Evolutionary conservation across 2,888 invertebrate species (phyloP).

Genomic region (Gymnocheta viridis): DNA sequence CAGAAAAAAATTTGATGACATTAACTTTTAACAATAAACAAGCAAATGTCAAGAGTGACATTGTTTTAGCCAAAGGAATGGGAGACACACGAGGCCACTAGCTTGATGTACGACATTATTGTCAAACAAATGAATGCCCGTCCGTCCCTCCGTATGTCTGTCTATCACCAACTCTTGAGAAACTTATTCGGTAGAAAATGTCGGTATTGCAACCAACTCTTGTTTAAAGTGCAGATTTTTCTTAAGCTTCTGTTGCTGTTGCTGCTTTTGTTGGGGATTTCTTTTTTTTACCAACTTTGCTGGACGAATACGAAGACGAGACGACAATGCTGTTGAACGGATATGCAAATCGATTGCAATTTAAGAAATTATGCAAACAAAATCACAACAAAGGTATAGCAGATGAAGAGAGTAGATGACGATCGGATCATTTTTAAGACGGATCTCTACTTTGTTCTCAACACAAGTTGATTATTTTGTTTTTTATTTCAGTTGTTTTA

Average conservation of each 20-base stretch:
- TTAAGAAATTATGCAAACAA: slow-evolving; percentile 72
- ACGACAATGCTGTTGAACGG: slow-evolving; percentile 59
- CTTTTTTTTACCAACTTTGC: slow-evolving; percentile 44
- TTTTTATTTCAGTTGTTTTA: slow-evolving; percentile 5
- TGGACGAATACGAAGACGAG: slow-evolving; percentile 33
- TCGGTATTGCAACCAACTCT: slow-evolving; percentile 49
- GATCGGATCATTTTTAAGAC: slow-evolving; percentile 61
- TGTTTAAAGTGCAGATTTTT: slow-evolving; percentile 59
- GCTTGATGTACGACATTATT: slow-evolving; percentile 73
- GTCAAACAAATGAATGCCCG: slow-evolving; percentile 69
- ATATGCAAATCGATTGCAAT: slow-evolving; percentile 73
- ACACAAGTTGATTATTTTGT: slow-evolving; percentile 13
- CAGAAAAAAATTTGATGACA: slow-evolving; percentile 61
- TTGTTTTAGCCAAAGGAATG: slow-evolving; percentile 60
- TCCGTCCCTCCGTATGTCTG: background rate
- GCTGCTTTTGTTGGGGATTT: slow-evolving; percentile 22
- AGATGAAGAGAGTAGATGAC: slow-evolving; percentile 59
- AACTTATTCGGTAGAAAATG: slow-evolving; percentile 38
- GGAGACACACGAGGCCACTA: slow-evolving; percentile 72
- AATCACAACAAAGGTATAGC: slow-evolving; percentile 64
- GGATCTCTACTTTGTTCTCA: slow-evolving; percentile 50
- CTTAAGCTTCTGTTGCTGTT: slow-evolving; percentile 49
- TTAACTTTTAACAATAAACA: slow-evolving; percentile 68
- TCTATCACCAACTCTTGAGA: background rate
- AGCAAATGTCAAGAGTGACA: slow-evolving; percentile 72